These are phyloP conservation scores for Halcyon malimbica DNA, from an alignment of 2,113 vertebrate genomes.

Conservation along the genomic window DNA sequence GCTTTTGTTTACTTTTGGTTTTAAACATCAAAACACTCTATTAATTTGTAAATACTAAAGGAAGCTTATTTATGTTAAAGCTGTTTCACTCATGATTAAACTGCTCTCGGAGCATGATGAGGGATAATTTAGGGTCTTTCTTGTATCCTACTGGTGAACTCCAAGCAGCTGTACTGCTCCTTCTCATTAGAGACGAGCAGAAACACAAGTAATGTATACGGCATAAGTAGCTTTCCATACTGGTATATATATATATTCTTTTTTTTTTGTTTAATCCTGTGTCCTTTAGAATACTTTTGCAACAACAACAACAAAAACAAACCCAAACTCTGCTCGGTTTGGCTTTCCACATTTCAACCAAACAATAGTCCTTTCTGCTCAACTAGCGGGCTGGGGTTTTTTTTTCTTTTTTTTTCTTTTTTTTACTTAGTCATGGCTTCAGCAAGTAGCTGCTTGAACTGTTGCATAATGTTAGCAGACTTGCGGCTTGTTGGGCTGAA, in stretches of 20 bases:
- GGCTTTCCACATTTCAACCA: not conserved
- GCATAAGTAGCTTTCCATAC: not conserved
- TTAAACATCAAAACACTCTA: not conserved
- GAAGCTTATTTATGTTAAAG: not conserved
- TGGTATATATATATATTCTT: not conserved
- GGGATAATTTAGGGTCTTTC: not conserved
- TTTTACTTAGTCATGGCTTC: not conserved
- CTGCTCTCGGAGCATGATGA: not conserved
- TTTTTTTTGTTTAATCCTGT: not conserved
- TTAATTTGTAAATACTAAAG: not conserved
- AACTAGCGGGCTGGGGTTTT: too few species aligned
- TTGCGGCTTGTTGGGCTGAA: not conserved
- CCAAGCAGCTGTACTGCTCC: not conserved
- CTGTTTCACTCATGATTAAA: not conserved
- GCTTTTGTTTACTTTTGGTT: not conserved
- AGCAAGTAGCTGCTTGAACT: not conserved
- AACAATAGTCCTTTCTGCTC: not conserved
- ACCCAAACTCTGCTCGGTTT: not conserved
- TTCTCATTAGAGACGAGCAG: not conserved
- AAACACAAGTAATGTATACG: not conserved
- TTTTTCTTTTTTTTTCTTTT: too few species aligned
- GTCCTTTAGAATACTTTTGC: not conserved
- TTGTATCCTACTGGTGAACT: not conserved
- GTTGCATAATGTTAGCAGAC: not conserved
- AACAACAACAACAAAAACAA: not conserved